phyloP scores from a whole-genome alignment of 2,113 vertebrate genomes.

The Osmerus eperlanus region DNA sequence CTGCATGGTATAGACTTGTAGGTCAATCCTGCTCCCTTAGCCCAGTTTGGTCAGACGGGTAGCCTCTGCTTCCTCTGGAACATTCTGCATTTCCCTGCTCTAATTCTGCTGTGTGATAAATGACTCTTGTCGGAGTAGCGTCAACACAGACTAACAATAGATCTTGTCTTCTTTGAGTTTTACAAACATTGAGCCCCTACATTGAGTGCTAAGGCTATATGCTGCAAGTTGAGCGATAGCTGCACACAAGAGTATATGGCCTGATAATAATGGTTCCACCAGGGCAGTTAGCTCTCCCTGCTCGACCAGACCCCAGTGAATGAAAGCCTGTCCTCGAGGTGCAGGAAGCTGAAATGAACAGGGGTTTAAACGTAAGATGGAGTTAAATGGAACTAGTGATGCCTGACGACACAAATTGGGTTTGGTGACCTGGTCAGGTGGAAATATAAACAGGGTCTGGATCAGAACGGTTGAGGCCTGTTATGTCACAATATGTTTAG shows the following conservation, averaged over 20 bases:
- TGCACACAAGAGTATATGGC: not conserved
- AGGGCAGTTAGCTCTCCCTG: slow-evolving; percentile 10
- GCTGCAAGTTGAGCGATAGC: not conserved
- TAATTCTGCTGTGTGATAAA: slow-evolving; percentile 15
- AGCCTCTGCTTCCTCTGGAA: not conserved
- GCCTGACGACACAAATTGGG: slow-evolving; percentile 56
- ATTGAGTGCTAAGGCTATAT: not conserved
- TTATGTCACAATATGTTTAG: too few species aligned
- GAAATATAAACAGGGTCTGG: slow-evolving; percentile 33
- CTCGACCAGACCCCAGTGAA: slow-evolving; percentile 5
- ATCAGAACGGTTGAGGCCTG: not conserved
- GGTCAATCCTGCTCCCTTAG: too few species aligned
- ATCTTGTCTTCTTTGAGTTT: slow-evolving; percentile 11
- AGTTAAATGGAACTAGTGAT: slow-evolving; percentile 37
- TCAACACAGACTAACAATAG: slow-evolving; percentile 17
- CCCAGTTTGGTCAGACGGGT: too few species aligned
- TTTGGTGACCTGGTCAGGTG: slow-evolving; percentile 41
- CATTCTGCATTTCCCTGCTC: slow-evolving; percentile 19
- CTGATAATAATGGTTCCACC: slow-evolving; percentile 3
- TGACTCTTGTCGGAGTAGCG: not conserved
- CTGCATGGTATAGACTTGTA: too few species aligned
- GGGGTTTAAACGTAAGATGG: slow-evolving; percentile 41
- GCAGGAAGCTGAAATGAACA: slow-evolving; percentile 49
- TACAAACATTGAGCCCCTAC: not conserved
- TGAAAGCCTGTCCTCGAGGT: slow-evolving; percentile 47